Evolutionary conservation across 2,113 vertebrate species (phyloP), one percentile per base, ranked within the genome.

Genomic region (Otus sunia): DNA sequence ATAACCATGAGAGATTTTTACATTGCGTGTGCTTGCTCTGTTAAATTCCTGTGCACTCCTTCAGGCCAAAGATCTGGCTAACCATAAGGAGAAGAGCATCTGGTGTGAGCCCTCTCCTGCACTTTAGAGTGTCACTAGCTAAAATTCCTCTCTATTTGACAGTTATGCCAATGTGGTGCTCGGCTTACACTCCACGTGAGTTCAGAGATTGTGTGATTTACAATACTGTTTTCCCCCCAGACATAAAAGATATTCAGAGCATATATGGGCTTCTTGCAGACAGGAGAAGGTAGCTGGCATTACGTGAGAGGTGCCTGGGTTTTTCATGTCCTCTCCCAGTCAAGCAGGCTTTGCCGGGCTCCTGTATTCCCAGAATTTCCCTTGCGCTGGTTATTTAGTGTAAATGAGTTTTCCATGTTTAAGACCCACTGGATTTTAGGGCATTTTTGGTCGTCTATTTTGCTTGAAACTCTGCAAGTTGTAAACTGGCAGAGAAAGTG

Each of bases 21-120:
- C 3, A 0, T 5, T 8, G 15, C 0, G 0, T 15, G 8, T 23
- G 15, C 84, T 64, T 2, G 1, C 69, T 64, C 4, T 3, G 29
- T 9, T 93, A 5, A 52, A 15, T 23, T 84, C 50, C 58, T 12
- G 7, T 26, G 45, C 29, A 12, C 36, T 41, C 4, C 90, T 79
- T n/a, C 62, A 45, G 67, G 43, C 75, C 53, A n/a, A 52, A 74
- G 64, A 58, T 18, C 73, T 45, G 56, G 50, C 41, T 45, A 4
- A 69, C 11, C 9, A 2, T 2, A 4, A 37, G 26, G 39, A 77
- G 22, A 26, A 59, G 60, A 71, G 73, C 53, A 25, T 72, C 81
- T 66, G 69, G 13, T 10, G 3, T 16, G 87, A 89, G 72, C 66
- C 71, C 9, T 71, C 41, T 47, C n/a, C 37, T 62, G 72, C 4